Evolutionary conservation across 2,113 vertebrate species (phyloP).

Genomic region (Pteronura brasiliensis): DNA sequence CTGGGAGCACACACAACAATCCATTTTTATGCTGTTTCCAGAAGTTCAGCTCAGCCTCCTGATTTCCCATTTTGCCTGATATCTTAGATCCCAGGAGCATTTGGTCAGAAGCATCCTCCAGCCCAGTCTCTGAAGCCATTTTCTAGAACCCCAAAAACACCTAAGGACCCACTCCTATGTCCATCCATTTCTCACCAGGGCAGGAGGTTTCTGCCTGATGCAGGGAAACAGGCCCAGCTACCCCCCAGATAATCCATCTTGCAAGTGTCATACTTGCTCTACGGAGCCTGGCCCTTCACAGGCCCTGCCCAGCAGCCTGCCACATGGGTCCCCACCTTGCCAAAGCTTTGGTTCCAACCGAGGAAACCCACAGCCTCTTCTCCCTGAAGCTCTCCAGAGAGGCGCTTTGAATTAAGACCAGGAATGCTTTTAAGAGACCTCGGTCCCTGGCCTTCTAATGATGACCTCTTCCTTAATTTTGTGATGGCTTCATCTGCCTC

Average conservation of each 20-base stretch:
- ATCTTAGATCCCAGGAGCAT: background rate
- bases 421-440: constrained; percentile 73
- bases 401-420: constrained; percentile 74
- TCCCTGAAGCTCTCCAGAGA: constrained; percentile 38
- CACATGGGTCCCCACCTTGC: background rate
- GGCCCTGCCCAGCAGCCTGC: background rate
- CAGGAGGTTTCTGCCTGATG: background rate
- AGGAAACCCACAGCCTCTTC: background rate
- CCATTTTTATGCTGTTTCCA: constrained; percentile 62
- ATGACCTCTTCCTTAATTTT: constrained; percentile 78
- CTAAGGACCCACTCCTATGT: background rate
- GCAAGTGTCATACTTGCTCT: background rate
- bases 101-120: background rate
- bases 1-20: constrained; percentile 29
- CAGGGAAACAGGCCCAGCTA: background rate
- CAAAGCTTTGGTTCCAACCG: constrained; percentile 36
- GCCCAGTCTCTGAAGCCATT: background rate
- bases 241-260: background rate
- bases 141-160: background rate
- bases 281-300: background rate
- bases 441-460: constrained; percentile 63
- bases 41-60: constrained; percentile 50
- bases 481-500: constrained; percentile 70
- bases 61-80: constrained; percentile 44
- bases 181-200: constrained; percentile 20